Base-by-base conservation (phyloP, 64 coral and sea anemone species). In the Montipora capricornis region DNA sequence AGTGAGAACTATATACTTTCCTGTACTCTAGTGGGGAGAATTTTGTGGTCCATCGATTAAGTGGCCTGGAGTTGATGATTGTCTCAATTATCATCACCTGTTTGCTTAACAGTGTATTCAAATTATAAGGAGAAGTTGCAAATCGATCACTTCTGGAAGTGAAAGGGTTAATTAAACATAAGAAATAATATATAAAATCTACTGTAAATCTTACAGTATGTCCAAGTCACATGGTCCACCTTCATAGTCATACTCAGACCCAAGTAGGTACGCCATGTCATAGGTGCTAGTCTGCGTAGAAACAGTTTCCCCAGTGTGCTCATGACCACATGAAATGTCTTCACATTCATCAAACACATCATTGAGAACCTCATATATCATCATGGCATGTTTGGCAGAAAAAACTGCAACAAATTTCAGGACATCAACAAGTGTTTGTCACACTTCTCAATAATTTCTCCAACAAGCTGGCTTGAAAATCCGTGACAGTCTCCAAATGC, bases 341-440 rank as follows among this genome's bases (percentile, higher is more conserved):
- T 67, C 62, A 67, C 62, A 67, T 3, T 91, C 89, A 45, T 91
- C 77, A 80, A 91, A 93, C 37, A 93, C 76, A 20, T 93, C 91
- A 80, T 88, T 88, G 13, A 80, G 26, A 59, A 93, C 87, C 2
- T 77, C 70, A 20, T 87, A n/a, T 46, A 93, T 93, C 83, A 80
- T 83, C 49, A 93, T 73, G 24, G 91, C 91, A 87, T 93, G 91
- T 57, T 93, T 46, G 16, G 69, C 8, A 45, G 64, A 89, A 49
- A 82, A 94, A 80, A 94, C 77, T 44, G 78, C 68, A 16, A 62
- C 62, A 88, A 87, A 24, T 26, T 93, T 75, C 73, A 79, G 75
- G 14, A 93, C 55, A 80, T 80, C 83, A 15, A 62, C 52, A 8
- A 93, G 46, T 55, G 83, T 15, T 64, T 82, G 44, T 92, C 73